Evolutionary conservation across 2,113 vertebrate species (phyloP).

Genomic region (Hepsetus odoe): DNA sequence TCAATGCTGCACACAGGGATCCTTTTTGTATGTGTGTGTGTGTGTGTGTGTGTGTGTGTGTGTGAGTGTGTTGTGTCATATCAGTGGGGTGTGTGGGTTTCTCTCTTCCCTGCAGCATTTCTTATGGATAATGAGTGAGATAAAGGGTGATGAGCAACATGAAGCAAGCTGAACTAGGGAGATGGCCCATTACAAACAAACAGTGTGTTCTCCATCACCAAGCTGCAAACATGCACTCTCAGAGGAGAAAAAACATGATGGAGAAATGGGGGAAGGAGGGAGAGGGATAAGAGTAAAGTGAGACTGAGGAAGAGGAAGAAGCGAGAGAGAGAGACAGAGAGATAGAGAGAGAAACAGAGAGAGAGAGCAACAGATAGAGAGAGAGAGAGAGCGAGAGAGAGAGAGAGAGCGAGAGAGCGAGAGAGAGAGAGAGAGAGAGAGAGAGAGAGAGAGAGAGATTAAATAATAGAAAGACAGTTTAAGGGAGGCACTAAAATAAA

Average conservation of each 20-base stretch:
- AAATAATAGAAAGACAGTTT: no score
- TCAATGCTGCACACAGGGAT: conserved; percentile 40
- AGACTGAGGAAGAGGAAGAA: neutral
- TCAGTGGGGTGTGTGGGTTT: conserved; percentile 10
- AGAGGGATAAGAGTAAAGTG: neutral
- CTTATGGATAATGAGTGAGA: conserved; percentile 32
- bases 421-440: no score
- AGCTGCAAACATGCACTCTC: neutral
- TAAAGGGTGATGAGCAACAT: conserved; percentile 13
- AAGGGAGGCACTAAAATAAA: neutral
- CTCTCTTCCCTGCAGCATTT: conserved; percentile 4
- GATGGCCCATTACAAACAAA: conserved; percentile 5
- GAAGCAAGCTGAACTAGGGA: conserved; percentile 5
- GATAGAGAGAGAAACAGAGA: neutral
- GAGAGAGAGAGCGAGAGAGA: no score
- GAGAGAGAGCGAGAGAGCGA: neutral
- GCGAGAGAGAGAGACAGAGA: neutral
- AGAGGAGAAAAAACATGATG: neutral
- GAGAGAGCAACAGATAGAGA: neutral
- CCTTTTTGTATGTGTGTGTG: neutral
- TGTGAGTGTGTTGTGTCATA: neutral
- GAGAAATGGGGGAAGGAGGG: no score
- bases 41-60: conserved; percentile 20
- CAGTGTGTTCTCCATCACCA: neutral
- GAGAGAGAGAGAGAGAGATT: neutral